Evolutionary conservation across 2,113 vertebrate genomes (phyloP).

Genomic region (Brachypodius melanocephalos): DNA sequence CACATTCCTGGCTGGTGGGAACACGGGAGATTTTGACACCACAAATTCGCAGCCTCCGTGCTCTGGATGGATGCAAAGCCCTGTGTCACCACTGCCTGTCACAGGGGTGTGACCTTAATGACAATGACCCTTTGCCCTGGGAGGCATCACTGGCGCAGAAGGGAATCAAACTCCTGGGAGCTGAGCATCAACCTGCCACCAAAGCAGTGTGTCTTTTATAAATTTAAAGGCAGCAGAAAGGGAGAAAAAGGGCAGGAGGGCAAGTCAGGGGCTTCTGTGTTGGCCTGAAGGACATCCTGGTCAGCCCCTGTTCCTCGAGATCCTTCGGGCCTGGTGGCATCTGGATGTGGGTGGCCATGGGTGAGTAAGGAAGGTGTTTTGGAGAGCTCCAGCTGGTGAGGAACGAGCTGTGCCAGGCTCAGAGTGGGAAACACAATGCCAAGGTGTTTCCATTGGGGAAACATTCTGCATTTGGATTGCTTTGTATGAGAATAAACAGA

Average conservation of each 20-base stretch:
- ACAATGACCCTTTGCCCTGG: neutral
- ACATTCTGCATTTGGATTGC: neutral
- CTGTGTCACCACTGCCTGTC: neutral
- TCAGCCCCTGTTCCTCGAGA: neutral
- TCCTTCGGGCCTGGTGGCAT: neutral
- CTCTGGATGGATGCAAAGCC: neutral
- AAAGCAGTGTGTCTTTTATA: neutral
- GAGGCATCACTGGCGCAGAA: neutral
- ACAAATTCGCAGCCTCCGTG: accelerated
- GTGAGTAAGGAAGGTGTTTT: slow-evolving; percentile 39
- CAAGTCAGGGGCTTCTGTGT: neutral
- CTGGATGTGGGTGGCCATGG: slow-evolving; percentile 9
- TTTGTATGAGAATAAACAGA: slow-evolving; percentile 14
- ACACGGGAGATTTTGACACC: neutral
- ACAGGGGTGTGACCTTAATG: neutral
- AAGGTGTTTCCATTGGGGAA: slow-evolving; percentile 38
- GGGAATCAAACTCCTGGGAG: neutral
- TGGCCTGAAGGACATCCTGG: neutral
- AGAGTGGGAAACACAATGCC: neutral
- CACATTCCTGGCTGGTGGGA: neutral
- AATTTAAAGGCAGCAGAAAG: neutral
- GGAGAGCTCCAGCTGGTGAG: neutral
- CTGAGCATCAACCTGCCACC: accelerated
- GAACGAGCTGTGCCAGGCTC: neutral
- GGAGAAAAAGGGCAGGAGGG: neutral